A percentile compares a stretch with the other conserved stretches of the same genome.
phyloP scores from a whole-genome alignment of 2,888 invertebrate genomes.

The Ischnura elegans region DNA sequence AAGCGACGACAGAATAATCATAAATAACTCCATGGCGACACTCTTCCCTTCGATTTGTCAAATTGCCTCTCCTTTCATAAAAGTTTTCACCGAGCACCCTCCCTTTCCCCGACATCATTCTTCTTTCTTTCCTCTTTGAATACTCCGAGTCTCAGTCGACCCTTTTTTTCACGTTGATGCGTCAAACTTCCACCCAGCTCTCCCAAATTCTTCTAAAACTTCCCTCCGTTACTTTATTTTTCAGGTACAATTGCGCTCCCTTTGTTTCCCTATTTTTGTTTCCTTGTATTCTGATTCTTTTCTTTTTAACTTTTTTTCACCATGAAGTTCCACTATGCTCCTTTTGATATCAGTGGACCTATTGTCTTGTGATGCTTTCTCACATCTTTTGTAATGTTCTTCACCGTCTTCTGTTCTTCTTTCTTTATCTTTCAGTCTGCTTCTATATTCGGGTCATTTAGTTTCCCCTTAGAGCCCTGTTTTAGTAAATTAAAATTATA shows the following conservation, averaged over 20 bases:
- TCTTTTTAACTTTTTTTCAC: background rate
- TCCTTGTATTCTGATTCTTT: background rate
- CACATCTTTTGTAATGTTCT: background rate
- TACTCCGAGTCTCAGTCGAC: background rate
- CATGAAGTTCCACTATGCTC: background rate
- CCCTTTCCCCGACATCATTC: background rate
- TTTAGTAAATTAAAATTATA: no score
- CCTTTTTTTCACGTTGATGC: background rate
- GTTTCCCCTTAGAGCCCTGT: background rate
- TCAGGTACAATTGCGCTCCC: background rate
- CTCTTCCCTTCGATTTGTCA: slow-evolving; percentile 7
- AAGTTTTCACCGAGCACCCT: background rate
- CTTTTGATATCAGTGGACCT: background rate
- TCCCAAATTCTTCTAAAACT: background rate
- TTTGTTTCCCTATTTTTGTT: background rate
- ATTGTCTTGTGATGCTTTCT: background rate
- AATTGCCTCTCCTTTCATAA: background rate
- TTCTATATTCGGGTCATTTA: background rate
- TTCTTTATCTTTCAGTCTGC: background rate
- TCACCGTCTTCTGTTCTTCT: background rate
- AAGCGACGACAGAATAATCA: background rate
- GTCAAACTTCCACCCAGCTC: background rate
- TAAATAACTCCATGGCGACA: background rate
- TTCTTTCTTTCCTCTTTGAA: background rate
- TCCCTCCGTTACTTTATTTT: no score